Percentiles rank a stretch among this genome's conserved stretches.
Evolutionary conservation across 1,140 invertebrate species (phyloP).

Genomic region (Anastrepha ludens): DNA sequence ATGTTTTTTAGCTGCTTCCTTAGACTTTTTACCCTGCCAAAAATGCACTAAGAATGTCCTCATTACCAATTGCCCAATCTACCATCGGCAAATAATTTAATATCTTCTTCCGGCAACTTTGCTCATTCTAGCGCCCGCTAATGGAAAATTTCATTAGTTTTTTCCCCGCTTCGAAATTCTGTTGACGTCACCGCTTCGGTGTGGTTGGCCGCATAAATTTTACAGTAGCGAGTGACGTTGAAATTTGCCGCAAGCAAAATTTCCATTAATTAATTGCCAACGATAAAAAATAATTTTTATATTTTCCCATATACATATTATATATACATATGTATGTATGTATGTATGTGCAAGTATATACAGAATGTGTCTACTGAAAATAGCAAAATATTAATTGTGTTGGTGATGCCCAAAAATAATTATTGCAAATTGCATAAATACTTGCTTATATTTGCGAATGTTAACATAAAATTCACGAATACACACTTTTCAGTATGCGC

Average conservation of each 20-base stretch:
- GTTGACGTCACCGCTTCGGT: not conserved
- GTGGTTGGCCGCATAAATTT: not conserved
- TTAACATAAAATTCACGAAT: not conserved
- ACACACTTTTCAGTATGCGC: not conserved
- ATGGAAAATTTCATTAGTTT: no score
- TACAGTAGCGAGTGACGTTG: not conserved
- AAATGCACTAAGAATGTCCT: no score
- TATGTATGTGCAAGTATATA: not conserved
- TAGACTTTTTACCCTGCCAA: no score
- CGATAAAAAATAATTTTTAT: not conserved
- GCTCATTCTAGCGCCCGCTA: no score
- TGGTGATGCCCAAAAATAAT: slow-evolving; percentile 23
- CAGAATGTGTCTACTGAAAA: not conserved
- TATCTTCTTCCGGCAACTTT: no score
- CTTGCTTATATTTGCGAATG: no score
- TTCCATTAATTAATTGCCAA: slow-evolving; percentile 26
- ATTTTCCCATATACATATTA: not conserved
- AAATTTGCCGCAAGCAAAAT: slow-evolving; percentile 30
- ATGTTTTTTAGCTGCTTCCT: no score
- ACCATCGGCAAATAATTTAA: no score
- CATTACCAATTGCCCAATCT: no score
- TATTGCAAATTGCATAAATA: not conserved
- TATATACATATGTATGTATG: not conserved
- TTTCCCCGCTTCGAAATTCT: not conserved
- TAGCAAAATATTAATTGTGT: not conserved